Evolutionary conservation across 2,888 invertebrate genomes (phyloP), one percentile per base, ranked within the genome.

Genomic region (Ceramica pisi): DNA sequence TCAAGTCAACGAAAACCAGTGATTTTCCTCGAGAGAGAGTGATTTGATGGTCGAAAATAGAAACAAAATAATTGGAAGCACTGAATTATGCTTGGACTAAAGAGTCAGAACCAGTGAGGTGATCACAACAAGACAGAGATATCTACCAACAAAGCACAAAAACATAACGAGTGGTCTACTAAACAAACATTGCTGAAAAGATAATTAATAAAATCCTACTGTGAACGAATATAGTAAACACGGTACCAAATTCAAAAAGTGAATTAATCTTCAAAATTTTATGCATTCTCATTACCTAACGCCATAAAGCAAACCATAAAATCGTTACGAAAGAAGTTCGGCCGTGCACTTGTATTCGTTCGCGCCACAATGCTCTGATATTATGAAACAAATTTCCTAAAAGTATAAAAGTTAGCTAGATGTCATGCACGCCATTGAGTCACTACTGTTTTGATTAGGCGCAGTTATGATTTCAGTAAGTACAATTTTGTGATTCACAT

Each of bases 391-490:
- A 84, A 82, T 74, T 67, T 61, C 68, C 63, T 84, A 77, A 81
- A 86, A 83, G 89, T 88, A 90, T 91, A 89, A 85, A 91, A 88
- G 86, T 84, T 44, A 77, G 71, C 73, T 76, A 69, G 53, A 76
- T 78, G 66, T 78, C 71, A 85, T 80, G 81, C 78, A 81, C 77
- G 82, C 60, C 75, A 69, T 63, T 76, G 74, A 82, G 84, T 78
- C 46, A 62, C n/a, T 78, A 61, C 67, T 68, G 64, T 63, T 75
- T 62, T 80, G 72, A 80, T 81, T 85, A 85, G 64, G 68, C 55
- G 66, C 68, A 80, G 77, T 67, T 80, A 91, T 91, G 90, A 80
- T 63, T 86, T 83, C 78, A 75, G 90, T 90, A 79, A 90, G 90
- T 87, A 35, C 56, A n/a, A 23, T 59, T 75, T 66, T 57, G 10